Evolutionary conservation across 35 echinoderm and acorn worm species (phyloP).

Genomic region (Diadema setosum): DNA sequence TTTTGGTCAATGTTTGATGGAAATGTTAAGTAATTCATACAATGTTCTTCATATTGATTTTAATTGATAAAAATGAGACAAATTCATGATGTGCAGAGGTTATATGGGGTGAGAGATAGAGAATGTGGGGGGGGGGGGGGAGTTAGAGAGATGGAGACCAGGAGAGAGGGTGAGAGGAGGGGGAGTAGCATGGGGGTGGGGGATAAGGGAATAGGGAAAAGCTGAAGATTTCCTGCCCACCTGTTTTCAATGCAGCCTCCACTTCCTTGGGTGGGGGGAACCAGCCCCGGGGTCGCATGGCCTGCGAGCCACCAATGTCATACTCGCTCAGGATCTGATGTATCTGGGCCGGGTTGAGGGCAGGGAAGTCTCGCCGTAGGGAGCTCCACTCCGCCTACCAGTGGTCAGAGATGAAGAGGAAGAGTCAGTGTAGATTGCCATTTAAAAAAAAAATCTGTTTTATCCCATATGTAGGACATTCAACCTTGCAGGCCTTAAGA

Average conservation of each 20-base stretch:
- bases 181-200: neutral
- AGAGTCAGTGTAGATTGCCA: too few species aligned
- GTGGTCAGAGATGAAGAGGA: neutral
- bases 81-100: neutral
- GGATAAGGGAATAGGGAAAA: neutral
- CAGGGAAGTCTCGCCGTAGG: slow-evolving; percentile 65
- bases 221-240: slow-evolving; percentile 10
- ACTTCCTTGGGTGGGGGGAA: slow-evolving; percentile 73
- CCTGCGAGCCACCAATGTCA: slow-evolving; percentile 59
- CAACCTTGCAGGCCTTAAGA: too few species aligned
- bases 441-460: too few species aligned
- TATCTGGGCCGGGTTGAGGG: slow-evolving; percentile 70
- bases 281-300: slow-evolving; percentile 58
- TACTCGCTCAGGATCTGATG: slow-evolving; percentile 93
- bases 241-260: slow-evolving; percentile 56
- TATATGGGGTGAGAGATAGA: neutral
- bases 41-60: too few species aligned
- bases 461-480: too few species aligned
- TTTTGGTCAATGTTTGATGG: too few species aligned
- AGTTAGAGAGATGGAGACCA: neutral
- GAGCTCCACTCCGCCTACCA: slow-evolving; percentile 71
- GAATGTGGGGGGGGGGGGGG: neutral
- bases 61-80: neutral
- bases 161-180: neutral
- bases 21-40: too few species aligned